Percentiles rank a stretch among this genome's conserved stretches.
phyloP scores from a whole-genome alignment of 2,113 vertebrate genomes.

The Sakesphorus luctuosus region DNA sequence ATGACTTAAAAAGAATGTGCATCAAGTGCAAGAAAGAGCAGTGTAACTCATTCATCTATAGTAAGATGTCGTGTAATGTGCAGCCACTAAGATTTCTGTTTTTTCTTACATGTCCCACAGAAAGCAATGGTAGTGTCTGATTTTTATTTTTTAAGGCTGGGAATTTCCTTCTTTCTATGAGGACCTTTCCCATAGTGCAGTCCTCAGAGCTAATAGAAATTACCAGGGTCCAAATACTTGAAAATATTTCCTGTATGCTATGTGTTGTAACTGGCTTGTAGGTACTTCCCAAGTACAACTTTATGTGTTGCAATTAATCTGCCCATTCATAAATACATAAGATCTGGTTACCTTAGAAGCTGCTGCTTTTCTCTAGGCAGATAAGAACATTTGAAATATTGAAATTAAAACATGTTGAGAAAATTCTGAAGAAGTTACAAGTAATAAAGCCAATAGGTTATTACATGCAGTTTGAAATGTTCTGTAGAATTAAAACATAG shows the following conservation, averaged over 20 bases:
- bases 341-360: not conserved
- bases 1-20: not conserved
- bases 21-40: not conserved
- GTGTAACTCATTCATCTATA: not conserved
- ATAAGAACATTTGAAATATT: not conserved
- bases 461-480: not conserved
- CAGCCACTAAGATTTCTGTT: not conserved
- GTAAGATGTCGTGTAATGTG: not conserved
- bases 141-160: not conserved
- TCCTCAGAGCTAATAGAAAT: not conserved
- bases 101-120: not conserved
- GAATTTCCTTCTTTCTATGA: not conserved
- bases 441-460: not conserved
- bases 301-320: not conserved
- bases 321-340: not conserved
- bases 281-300: not conserved
- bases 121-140: not conserved
- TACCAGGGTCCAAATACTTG: not conserved
- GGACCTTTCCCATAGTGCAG: not conserved
- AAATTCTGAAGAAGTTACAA: not conserved
- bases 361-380: not conserved
- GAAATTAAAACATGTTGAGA: not conserved
- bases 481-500: not conserved
- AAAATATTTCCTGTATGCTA: not conserved
- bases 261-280: not conserved